Evolutionary conservation across 2,113 vertebrate species (phyloP).

Genomic region (Pterocles gutturalis): DNA sequence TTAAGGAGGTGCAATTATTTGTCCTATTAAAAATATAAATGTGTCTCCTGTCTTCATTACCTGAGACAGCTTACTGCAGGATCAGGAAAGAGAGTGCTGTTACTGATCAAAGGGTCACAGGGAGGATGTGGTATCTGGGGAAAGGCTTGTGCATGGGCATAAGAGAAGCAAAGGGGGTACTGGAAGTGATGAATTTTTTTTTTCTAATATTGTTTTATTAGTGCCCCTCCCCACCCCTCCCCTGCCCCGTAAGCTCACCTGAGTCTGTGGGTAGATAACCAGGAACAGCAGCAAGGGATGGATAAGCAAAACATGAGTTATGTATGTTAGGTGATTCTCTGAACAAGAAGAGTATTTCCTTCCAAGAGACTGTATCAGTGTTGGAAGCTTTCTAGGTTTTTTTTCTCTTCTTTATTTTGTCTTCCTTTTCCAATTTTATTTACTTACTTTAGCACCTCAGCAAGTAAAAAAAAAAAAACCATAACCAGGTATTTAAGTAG

Average conservation of each 20-base stretch:
- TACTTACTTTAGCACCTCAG: background rate
- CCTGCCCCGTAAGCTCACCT: background rate
- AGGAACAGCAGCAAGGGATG: background rate
- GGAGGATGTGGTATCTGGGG: background rate
- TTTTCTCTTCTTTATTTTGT: background rate
- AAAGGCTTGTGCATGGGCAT: background rate
- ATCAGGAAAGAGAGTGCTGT: background rate
- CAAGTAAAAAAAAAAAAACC: background rate
- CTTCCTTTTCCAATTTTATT: background rate
- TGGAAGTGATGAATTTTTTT: background rate
- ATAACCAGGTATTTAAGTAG: background rate
- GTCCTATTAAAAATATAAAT: background rate
- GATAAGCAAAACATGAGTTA: background rate
- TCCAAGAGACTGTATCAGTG: background rate
- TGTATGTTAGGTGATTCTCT: background rate
- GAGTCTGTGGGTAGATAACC: background rate
- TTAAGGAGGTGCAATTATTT: background rate
- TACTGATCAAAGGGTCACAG: background rate
- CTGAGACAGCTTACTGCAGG: background rate
- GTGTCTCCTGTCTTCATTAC: background rate
- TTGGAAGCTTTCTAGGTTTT: background rate
- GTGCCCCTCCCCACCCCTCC: background rate
- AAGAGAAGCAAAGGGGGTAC: background rate
- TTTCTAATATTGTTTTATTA: background rate
- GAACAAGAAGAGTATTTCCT: background rate